Conservation (phyloP, 1,140 invertebrate species). For the Drosophila nikananu region DNA sequence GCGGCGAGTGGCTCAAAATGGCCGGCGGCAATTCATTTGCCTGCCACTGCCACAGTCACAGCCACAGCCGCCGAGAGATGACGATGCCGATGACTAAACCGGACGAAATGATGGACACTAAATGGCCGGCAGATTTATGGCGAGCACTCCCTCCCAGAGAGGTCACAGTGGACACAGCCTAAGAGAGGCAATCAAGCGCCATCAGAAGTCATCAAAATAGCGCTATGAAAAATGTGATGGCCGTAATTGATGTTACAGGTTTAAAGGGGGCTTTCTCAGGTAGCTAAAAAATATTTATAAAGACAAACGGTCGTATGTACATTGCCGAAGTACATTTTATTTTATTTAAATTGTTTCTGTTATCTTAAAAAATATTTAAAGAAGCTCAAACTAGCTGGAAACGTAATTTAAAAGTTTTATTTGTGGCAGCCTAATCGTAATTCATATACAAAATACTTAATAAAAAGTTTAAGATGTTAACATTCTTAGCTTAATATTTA, state of each 20-base stretch:
- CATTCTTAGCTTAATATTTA: not conserved
- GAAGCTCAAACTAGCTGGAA: not conserved
- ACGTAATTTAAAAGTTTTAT: not conserved
- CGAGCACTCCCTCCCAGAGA: slow-evolving; percentile 54
- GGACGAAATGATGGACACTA: slow-evolving; percentile 77
- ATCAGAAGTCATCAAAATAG: not conserved
- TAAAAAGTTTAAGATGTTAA: too few species aligned
- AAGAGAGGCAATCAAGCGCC: slow-evolving; percentile 2
- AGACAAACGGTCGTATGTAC: too few species aligned
- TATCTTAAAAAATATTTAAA: not conserved
- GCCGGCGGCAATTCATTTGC: slow-evolving; percentile 77
- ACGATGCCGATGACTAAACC: slow-evolving; percentile 59
- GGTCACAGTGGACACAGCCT: slow-evolving; percentile 17
- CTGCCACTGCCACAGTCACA: slow-evolving; percentile 43
- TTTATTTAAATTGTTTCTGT: not conserved
- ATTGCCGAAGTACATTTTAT: not conserved
- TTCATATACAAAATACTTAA: not conserved
- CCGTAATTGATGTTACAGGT: not conserved
- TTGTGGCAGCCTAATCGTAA: not conserved
- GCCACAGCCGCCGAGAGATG: slow-evolving; percentile 10
- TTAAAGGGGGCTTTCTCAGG: not conserved
- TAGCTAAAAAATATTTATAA: not conserved
- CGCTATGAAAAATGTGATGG: not conserved
- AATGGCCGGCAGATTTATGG: slow-evolving; percentile 80
- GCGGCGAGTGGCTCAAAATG: slow-evolving; percentile 64